A percentile compares a stretch with the other conserved stretches of the same genome.
Evolutionary conservation across 2,797 vertebrate genomes (phyloP).

Genomic region (Eulemur coronatus): DNA sequence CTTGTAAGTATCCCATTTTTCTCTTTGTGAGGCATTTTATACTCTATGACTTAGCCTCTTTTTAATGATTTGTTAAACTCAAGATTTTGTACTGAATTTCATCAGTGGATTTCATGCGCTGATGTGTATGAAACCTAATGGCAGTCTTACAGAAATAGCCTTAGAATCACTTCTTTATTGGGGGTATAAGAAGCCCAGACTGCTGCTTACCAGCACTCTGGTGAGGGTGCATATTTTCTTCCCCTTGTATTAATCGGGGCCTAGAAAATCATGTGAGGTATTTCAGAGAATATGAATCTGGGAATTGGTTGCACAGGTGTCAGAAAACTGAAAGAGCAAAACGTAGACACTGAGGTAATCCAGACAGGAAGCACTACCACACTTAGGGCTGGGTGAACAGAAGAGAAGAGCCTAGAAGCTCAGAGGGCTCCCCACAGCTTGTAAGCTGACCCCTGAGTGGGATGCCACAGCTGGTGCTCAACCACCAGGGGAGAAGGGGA

Average conservation of each 20-base stretch:
- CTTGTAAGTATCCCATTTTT: background rate
- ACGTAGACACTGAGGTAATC: background rate
- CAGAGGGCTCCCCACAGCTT: background rate
- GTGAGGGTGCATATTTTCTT: background rate
- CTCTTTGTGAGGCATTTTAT: background rate
- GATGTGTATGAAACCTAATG: background rate
- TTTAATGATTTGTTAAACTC: background rate
- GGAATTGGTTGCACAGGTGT: background rate
- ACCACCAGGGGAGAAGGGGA: background rate
- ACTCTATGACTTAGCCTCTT: background rate
- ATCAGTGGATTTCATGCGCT: background rate
- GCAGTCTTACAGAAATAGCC: background rate
- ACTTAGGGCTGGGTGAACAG: background rate
- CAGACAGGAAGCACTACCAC: background rate
- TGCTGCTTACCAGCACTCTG: background rate
- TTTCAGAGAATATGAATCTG: slow-evolving; percentile 36
- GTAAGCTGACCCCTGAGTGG: background rate
- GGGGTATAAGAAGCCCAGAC: background rate
- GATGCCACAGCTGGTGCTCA: background rate
- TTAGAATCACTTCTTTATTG: background rate
- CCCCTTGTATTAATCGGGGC: background rate
- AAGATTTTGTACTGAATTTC: background rate
- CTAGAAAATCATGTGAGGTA: background rate
- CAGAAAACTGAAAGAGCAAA: background rate
- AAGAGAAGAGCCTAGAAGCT: background rate